Evolutionary conservation across 2,113 vertebrate genomes (phyloP).

Genomic region (Anolis sagrei): DNA sequence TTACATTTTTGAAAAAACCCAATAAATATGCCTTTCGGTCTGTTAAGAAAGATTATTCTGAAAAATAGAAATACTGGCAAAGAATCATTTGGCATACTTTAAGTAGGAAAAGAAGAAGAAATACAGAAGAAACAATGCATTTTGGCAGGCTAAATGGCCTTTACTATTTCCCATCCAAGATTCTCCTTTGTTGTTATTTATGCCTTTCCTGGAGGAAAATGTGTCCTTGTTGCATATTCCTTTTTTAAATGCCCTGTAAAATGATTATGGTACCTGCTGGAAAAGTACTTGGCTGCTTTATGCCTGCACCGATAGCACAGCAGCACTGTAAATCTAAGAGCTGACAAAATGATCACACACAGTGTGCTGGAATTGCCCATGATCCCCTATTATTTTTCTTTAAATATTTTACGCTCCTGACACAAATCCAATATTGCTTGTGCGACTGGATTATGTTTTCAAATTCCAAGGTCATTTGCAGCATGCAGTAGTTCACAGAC

Average conservation of each 20-base stretch:
- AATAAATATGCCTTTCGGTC: conserved; percentile 31
- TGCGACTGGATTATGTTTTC: conserved; percentile 53
- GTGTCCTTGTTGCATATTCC: conserved; percentile 57
- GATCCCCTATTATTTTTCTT: conserved; percentile 68
- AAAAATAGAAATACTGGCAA: conserved; percentile 30
- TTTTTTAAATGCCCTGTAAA: conserved; percentile 58
- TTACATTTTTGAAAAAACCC: conserved; percentile 23
- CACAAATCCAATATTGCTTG: conserved; percentile 68
- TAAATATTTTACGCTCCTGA: conserved; percentile 66
- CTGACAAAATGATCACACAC: conserved; percentile 51
- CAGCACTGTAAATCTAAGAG: conserved; percentile 56
- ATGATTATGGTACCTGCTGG: conserved; percentile 38
- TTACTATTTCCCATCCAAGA: conserved; percentile 52
- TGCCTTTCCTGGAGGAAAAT: conserved; percentile 52
- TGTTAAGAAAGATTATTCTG: conserved; percentile 50
- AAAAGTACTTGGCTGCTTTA: conserved; percentile 55
- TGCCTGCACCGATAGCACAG: conserved; percentile 27
- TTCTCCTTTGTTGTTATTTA: conserved; percentile 54
- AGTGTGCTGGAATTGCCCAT: conserved; percentile 31
- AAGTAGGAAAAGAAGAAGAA: conserved; percentile 42
- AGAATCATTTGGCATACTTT: conserved; percentile 27
- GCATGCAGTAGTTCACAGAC: conserved; percentile 46
- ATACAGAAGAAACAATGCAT: conserved; percentile 37
- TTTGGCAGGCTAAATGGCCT: conserved; percentile 62
- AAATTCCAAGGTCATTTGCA: conserved; percentile 62